phyloP scores from a whole-genome alignment of 2,113 vertebrate genomes.

The Corvus cornix region DNA sequence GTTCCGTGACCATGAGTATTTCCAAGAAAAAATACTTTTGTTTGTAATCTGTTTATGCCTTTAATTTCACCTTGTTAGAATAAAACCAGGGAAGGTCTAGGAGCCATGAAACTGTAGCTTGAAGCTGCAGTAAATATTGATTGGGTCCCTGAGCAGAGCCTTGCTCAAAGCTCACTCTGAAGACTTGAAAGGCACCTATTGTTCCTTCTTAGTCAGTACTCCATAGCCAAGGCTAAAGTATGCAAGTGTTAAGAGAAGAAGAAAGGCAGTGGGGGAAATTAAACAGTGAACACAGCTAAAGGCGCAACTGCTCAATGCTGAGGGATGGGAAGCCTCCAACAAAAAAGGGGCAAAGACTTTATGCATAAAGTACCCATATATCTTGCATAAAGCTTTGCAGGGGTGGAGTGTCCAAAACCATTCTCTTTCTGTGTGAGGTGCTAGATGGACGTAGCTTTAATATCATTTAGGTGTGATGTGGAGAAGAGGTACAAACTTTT shows the following conservation, averaged over 20 bases:
- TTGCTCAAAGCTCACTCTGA: slow-evolving; percentile 57
- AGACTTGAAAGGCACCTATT: slow-evolving; percentile 84
- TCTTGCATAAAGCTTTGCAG: slow-evolving; percentile 19
- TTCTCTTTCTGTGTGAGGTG: not conserved
- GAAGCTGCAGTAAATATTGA: slow-evolving; percentile 77
- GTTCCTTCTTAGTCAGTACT: slow-evolving; percentile 80
- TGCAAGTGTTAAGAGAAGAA: slow-evolving; percentile 78
- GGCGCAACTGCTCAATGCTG: slow-evolving; percentile 41
- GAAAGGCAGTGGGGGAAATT: slow-evolving; percentile 58
- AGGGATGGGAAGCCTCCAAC: slow-evolving; percentile 45
- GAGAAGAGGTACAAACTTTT: not conserved
- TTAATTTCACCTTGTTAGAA: not conserved
- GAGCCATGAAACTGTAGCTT: slow-evolving; percentile 61
- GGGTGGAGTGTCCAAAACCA: not conserved
- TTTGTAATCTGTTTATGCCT: slow-evolving; percentile 14
- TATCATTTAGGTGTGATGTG: not conserved
- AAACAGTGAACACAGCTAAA: slow-evolving; percentile 70
- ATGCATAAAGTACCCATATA: not conserved
- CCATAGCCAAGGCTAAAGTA: slow-evolving; percentile 77
- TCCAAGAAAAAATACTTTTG: slow-evolving; percentile 29
- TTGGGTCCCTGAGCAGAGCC: slow-evolving; percentile 59
- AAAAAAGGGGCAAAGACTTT: not conserved
- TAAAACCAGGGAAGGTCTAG: slow-evolving; percentile 6
- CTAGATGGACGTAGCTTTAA: slow-evolving; percentile 27
- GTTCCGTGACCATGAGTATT: not conserved